Conservation (phyloP, 35 echinoderm and acorn worm species). For the Holothuria glaberrima region DNA sequence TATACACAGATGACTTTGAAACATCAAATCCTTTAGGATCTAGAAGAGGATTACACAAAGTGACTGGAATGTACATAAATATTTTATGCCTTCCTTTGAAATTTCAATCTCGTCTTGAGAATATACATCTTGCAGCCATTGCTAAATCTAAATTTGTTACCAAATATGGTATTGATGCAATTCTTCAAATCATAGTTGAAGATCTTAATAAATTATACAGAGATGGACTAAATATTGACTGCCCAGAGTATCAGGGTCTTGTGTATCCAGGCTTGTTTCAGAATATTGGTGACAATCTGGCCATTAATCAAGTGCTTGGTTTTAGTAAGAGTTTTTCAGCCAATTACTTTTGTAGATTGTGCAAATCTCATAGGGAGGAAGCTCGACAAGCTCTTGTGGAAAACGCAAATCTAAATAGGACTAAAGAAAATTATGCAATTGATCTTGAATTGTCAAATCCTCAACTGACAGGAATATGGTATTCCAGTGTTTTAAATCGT, state of each 20-base stretch:
- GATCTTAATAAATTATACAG: constrained; percentile 38
- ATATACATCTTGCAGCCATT: constrained; percentile 4
- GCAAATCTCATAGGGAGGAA: constrained; percentile 48
- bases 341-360: constrained; percentile 53
- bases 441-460: constrained; percentile 44
- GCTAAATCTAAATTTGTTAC: constrained; percentile 11
- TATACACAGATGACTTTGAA: constrained; percentile 30
- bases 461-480: constrained; percentile 40
- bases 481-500: constrained; percentile 33
- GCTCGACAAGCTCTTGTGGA: constrained; percentile 37
- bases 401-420: constrained; percentile 16
- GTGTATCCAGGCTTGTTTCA: constrained; percentile 64
- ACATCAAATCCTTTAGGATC: constrained; percentile 22
- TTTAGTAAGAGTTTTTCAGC: constrained; percentile 52
- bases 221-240: constrained; percentile 21
- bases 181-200: background rate
- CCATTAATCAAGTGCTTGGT: background rate
- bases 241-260: background rate
- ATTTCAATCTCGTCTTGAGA: background rate
- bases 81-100: background rate
- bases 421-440: background rate
- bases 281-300: constrained; percentile 64
- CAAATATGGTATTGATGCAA: constrained; percentile 17
- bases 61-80: background rate
- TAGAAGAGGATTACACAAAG: constrained; percentile 13